phyloP scores from a whole-genome alignment of 2,113 vertebrate species.

The Rhinolophus sinicus region DNA sequence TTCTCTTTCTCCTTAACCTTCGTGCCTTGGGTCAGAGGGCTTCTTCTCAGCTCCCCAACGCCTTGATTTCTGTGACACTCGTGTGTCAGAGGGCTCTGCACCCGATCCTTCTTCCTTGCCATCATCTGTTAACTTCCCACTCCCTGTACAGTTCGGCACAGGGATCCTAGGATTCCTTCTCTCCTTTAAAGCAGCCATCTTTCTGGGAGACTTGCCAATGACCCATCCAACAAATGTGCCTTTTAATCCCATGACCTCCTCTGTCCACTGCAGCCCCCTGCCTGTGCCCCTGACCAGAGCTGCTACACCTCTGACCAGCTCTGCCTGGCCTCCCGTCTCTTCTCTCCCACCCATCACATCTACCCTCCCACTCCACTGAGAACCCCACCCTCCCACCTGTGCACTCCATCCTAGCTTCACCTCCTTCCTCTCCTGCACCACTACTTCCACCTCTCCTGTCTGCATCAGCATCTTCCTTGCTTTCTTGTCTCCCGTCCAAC shows the following conservation, averaged over 20 bases:
- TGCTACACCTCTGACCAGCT: neutral
- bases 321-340: neutral
- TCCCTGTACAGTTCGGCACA: neutral
- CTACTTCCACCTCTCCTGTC: neutral
- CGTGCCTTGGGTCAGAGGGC: neutral
- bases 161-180: neutral
- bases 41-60: neutral
- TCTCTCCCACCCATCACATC: neutral
- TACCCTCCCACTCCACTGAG: neutral
- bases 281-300: neutral
- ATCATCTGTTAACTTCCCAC: neutral
- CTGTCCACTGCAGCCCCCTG: neutral
- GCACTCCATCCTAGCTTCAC: neutral
- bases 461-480: neutral
- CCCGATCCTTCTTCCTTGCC: neutral
- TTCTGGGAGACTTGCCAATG: neutral
- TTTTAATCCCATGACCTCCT: constrained; percentile 3
- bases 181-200: neutral
- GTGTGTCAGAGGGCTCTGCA: neutral
- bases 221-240: neutral
- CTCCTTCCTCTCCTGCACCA: neutral
- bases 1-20: constrained; percentile 20
- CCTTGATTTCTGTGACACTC: constrained; percentile 30
- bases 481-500: neutral
- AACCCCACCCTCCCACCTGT: neutral